Evolutionary conservation across 2,113 vertebrate genomes (phyloP).

Genomic region (Oryzias woworae): DNA sequence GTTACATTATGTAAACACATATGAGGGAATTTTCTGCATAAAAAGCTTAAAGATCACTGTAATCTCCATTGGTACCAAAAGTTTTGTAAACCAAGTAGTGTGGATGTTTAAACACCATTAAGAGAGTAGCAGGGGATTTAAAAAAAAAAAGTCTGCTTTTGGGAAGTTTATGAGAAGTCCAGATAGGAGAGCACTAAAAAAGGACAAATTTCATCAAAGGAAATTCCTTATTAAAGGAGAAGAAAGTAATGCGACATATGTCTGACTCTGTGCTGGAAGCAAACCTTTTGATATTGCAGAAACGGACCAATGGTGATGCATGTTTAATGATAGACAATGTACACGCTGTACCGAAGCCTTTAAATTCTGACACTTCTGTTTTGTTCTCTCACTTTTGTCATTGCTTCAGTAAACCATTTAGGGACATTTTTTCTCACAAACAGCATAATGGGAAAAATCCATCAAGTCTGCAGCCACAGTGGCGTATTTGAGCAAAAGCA

Average conservation of each 20-base stretch:
- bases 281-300: constrained; percentile 43
- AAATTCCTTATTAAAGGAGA: constrained; percentile 31
- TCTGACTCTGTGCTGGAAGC: constrained; percentile 47
- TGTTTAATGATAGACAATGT: constrained; percentile 39
- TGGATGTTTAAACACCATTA: too few species aligned
- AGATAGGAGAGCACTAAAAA: constrained; percentile 44
- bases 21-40: too few species aligned
- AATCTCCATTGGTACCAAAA: too few species aligned
- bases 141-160: constrained; percentile 16
- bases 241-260: constrained; percentile 48
- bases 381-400: constrained; percentile 42
- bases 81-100: too few species aligned
- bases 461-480: constrained; percentile 22
- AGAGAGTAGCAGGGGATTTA: too few species aligned
- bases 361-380: constrained; percentile 31
- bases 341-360: constrained; percentile 5
- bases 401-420: constrained; percentile 25
- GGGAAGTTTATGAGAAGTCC: constrained; percentile 36
- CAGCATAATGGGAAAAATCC: constrained; percentile 34
- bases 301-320: constrained; percentile 29
- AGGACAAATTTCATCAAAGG: constrained; percentile 47
- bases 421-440: constrained; percentile 39
- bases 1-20: too few species aligned
- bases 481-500: constrained; percentile 10
- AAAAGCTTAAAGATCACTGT: too few species aligned